Evolutionary conservation across 2,888 invertebrate genomes (phyloP).

Genomic region (Spodoptera picta): DNA sequence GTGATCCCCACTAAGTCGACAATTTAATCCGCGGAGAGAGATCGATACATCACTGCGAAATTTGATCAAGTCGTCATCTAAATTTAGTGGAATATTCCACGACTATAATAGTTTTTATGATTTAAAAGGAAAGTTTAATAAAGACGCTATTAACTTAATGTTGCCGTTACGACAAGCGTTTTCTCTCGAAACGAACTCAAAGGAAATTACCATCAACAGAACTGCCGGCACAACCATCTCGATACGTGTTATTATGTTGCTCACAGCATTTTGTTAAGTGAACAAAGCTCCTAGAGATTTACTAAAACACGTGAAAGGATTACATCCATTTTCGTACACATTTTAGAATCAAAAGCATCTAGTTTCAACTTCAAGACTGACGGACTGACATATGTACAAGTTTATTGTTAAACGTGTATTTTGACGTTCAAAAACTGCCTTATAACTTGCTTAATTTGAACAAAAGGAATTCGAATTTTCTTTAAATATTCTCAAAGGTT

Average conservation of each 20-base stretch:
- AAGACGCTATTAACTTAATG: conserved; percentile 6
- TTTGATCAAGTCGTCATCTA: conserved; percentile 14
- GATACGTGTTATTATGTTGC: neutral
- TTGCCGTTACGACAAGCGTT: conserved; percentile 13
- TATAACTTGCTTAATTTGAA: too few relatives aligned
- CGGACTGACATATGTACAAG: too few relatives aligned
- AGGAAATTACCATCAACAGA: conserved; percentile 10
- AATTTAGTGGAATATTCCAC: neutral
- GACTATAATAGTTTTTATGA: conserved; percentile 10
- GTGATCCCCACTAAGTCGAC: conserved; percentile 16
- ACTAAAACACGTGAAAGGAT: too few relatives aligned
- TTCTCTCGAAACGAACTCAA: conserved; percentile 8
- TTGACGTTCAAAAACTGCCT: too few relatives aligned
- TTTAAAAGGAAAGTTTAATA: conserved; percentile 21
- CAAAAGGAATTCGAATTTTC: too few relatives aligned
- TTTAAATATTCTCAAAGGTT: too few relatives aligned
- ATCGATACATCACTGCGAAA: conserved; percentile 8
- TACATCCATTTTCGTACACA: too few relatives aligned
- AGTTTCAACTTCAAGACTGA: too few relatives aligned
- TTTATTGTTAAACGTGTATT: too few relatives aligned
- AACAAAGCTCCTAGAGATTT: neutral
- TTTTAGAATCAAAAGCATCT: too few relatives aligned
- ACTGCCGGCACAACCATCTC: neutral
- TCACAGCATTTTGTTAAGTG: too few relatives aligned
- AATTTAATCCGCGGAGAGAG: conserved; percentile 11